phyloP scores from a whole-genome alignment of 2,797 vertebrate genomes.

The Coracias cyanogaster region DNA sequence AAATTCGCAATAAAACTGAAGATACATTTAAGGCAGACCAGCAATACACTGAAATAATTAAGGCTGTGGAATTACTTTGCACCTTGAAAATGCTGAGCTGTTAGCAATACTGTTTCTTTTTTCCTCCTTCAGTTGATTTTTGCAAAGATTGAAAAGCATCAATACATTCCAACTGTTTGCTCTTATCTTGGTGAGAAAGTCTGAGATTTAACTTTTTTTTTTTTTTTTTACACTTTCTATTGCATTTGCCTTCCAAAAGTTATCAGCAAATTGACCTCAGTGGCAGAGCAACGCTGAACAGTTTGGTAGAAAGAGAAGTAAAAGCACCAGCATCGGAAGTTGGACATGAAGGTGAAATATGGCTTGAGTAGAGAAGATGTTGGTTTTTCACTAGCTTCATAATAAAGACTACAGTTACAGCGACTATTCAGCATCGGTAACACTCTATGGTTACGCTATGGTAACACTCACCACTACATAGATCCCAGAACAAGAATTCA shows the following conservation, averaged over 20 bases:
- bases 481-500: conserved; percentile 48
- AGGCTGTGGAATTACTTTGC: conserved; percentile 83
- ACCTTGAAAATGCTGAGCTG: conserved; percentile 80
- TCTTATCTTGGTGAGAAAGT: neutral
- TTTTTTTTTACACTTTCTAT: conserved; percentile 7
- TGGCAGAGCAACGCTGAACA: conserved; percentile 59
- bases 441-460: conserved; percentile 17
- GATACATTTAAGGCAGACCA: conserved; percentile 84
- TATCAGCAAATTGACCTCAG: conserved; percentile 43
- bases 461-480: conserved; percentile 60
- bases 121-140: conserved; percentile 3
- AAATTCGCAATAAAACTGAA: conserved; percentile 74
- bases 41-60: conserved; percentile 83
- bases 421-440: conserved; percentile 54
- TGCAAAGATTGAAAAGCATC: conserved; percentile 72
- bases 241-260: conserved; percentile 33
- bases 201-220: neutral
- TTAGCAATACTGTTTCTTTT: conserved; percentile 61
- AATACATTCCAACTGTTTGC: conserved; percentile 57
- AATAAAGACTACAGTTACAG: conserved; percentile 64
- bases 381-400: conserved; percentile 60
- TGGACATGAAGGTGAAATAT: conserved; percentile 71
- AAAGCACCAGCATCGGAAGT: conserved; percentile 78
- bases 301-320: conserved; percentile 77
- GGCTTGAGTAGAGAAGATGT: conserved; percentile 75